Evolutionary conservation across 35 echinoderm and acorn worm species (phyloP).

Genomic region (Diadema setosum): DNA sequence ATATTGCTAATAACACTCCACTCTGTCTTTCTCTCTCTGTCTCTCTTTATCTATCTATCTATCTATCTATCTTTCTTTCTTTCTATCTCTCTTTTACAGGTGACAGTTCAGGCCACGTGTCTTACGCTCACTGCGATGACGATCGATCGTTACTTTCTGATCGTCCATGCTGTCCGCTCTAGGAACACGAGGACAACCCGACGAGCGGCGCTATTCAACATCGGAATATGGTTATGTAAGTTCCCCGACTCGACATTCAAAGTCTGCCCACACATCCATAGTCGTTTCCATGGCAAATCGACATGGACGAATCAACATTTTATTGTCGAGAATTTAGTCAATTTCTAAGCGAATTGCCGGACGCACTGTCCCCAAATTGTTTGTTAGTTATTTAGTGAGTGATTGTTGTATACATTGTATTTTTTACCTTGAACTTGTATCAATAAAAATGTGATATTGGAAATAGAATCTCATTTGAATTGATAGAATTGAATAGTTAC

Average conservation of each 20-base stretch:
- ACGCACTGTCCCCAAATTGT: background rate
- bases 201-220: constrained; percentile 56
- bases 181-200: constrained; percentile 71
- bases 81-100: constrained; percentile 3
- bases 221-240: constrained; percentile 87
- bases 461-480: too few species aligned
- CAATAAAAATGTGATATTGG: too few species aligned
- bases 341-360: background rate
- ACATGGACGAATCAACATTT: background rate
- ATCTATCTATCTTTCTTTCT: background rate
- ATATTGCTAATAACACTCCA: too few species aligned
- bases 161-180: constrained; percentile 89
- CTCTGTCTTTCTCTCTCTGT: too few species aligned
- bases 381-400: background rate
- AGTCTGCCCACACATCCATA: background rate
- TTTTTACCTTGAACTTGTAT: too few species aligned
- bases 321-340: background rate
- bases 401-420: too few species aligned
- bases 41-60: too few species aligned
- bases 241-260: background rate
- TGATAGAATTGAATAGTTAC: too few species aligned
- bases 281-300: background rate
- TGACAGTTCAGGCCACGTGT: constrained; percentile 93
- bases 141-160: constrained; percentile 89
- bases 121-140: constrained; percentile 93